phyloP scores from a whole-genome alignment of 2,888 invertebrate species.

The Lithophane ornitopus region DNA sequence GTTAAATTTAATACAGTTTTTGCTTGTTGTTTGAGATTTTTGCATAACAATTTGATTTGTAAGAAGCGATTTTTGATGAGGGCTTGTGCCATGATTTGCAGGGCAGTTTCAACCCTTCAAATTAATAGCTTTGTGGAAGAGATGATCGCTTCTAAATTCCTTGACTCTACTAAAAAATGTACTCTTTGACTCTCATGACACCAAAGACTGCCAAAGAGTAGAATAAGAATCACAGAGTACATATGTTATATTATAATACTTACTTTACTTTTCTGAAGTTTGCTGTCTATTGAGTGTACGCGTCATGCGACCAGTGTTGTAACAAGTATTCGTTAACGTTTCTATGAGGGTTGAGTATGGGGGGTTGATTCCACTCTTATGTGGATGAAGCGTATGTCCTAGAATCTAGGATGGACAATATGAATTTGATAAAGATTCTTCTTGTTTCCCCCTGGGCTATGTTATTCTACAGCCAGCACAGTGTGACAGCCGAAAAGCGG shows the following conservation, averaged over 20 bases:
- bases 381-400: not conserved
- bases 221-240: no score
- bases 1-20: slow-evolving; percentile 48
- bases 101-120: not conserved
- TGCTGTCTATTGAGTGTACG: not conserved
- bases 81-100: not conserved
- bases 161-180: no score
- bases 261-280: not conserved
- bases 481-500: no score
- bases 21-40: slow-evolving; percentile 49
- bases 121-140: not conserved
- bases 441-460: no score
- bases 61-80: not conserved
- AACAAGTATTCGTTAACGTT: not conserved
- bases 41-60: slow-evolving; percentile 56
- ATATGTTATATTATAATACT: no score
- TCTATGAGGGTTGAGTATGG: not conserved
- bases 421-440: no score
- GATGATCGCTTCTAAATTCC: slow-evolving; percentile 1
- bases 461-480: no score
- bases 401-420: not conserved
- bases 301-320: not conserved
- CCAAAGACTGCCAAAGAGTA: no score
- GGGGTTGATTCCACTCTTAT: not conserved
- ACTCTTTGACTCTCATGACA: not conserved